Evolutionary conservation across 2,888 invertebrate genomes (phyloP), one percentile per base, ranked within the genome.

Genomic region (Syrphus vitripennis): DNA sequence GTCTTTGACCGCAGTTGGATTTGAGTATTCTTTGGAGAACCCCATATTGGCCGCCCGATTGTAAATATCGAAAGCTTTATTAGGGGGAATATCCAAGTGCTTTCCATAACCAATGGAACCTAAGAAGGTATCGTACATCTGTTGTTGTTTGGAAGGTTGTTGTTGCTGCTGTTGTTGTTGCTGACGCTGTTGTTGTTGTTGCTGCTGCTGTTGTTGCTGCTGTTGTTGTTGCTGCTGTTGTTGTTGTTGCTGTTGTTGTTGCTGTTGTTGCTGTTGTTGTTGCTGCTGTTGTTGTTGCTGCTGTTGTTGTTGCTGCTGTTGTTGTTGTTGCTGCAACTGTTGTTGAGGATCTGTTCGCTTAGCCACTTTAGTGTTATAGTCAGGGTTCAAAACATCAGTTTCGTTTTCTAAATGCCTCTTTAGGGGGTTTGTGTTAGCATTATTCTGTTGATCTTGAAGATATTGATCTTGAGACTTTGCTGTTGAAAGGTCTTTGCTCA

Each of bases 61-160:
- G 37, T 92, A 92, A 91, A 93, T 92, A 77, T 93, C 92, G 65
- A 92, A 91, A 0, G 92, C 92, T 87, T 92, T 93, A 48, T 91
- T 92, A 0, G 92, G 89, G 0, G 92, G 89, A 48, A 92, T 92
- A 31, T 91, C 91, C 74, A 92, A 81, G 59, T 90, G 92, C 80
- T 92, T 92, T 40, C 90, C 89, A 81, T 91, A 91, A 2, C 90
- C 88, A 89, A 92, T 90, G 0, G 92, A 90, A 0, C 92, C 92
- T 74, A 92, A 81, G 40, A 92, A 92, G 29, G 90, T 91, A 42
- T 92, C 92, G 37, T 92, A 92, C 90, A 92, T 92, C 88, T 91
- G 92, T 31, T 90, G 90, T 42, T 90, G 91, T 72, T 92, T 90
- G 67, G 89, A 90, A 31, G 76, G 78, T 26, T 88, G 88, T 29